Base-by-base conservation (phyloP, 2,888 invertebrate genomes). In the Exephanes ischioxanthus region DNA sequence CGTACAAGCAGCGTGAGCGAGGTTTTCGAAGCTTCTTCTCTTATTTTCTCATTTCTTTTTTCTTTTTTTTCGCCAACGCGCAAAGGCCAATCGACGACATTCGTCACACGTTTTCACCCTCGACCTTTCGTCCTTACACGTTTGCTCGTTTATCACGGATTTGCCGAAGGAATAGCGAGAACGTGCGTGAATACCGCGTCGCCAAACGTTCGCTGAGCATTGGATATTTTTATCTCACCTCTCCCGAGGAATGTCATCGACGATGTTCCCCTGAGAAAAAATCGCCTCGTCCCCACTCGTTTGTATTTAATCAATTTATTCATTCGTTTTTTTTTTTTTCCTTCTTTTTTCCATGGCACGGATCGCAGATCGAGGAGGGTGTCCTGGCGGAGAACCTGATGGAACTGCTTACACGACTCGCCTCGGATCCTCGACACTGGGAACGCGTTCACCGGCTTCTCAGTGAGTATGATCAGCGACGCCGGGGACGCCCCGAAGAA, bases 371-470 rank as follows among this genome's bases (percentile, higher is more conserved):
- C 75, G 90, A 90, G 41, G 88, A 89, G 58, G 81, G 84, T 22
- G 80, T 80, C 26, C 83, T 89, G 72, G 88, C 90, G 26, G 90
- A 92, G 84, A 91, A 88, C 83, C 85, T 92, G 86, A 87, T 93
- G 87, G 91, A 93, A 85, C 87, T 93, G 76, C 83, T 93, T 83
- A 88, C 88, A 68, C 91, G 91, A 84, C 88, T 93, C n/a, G 90
- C 91, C 11, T 92, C 92, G 87, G 89, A 93, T 88, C 92, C 92
- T 75, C 84, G 85, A 41, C 88, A 89, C 73, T 92, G 92, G 92
- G 88, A 91, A 51, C 90, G 89, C 48, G 88, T 91, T 80, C 92
- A 92, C 84, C 89, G 90, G 67, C 87, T 92, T 76, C 89, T 93
- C 72, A 88, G 94, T 94, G 90, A 93, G 93, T 92, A 89, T 86